Base-by-base conservation (phyloP, 2,113 vertebrate genomes). In the Thalassarche chlororhynchos region DNA sequence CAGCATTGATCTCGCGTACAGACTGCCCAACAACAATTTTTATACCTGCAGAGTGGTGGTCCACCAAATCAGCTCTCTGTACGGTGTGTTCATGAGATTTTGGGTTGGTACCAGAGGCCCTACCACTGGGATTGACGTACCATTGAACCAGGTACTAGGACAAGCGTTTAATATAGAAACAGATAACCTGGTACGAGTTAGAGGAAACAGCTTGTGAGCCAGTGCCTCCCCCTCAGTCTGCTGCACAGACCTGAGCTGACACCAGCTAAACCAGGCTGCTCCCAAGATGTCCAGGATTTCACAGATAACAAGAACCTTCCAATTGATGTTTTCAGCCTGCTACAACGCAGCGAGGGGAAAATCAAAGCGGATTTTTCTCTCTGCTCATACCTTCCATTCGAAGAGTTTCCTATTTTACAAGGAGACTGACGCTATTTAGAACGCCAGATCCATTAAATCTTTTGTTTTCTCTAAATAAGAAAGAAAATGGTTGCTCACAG, bases 391-490 rank as follows among this genome's bases (percentile, higher is more conserved):
- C 88, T 92, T 86, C 26, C 44, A 51, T 61, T 87, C 17, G 18
- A 49, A 49, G 25, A 10, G 29, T 81, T 87, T 75, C 68, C 64
- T 62, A 58, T 87, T 96, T 97, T 95, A 75, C 84, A 89, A 84
- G 76, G 81, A 72, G 74, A 62, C 80, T 61, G 29, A 54, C 4
- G 66, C 54, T 96, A 85, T 97, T 98, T 97, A 95, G 97, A 94
- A 97, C 36, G 61, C 97, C 90, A 96, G 74, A 92, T 72, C 96
- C 96, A 95, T 97, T 97, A 97, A 96, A 97, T 78, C 96, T 97
- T 98, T 94, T 90, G 96, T 94, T 91, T 96, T 92, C 92, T 95
- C 95, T 94, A 97, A 97, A 97, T 96, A 94, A 96, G 96, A 96
- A 96, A 94, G 95, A 98, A 98, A 97, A 97, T 84, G 82, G 93